Base-by-base conservation (phyloP, 2,888 invertebrate genomes). In the Oegoconia quadripuncta region DNA sequence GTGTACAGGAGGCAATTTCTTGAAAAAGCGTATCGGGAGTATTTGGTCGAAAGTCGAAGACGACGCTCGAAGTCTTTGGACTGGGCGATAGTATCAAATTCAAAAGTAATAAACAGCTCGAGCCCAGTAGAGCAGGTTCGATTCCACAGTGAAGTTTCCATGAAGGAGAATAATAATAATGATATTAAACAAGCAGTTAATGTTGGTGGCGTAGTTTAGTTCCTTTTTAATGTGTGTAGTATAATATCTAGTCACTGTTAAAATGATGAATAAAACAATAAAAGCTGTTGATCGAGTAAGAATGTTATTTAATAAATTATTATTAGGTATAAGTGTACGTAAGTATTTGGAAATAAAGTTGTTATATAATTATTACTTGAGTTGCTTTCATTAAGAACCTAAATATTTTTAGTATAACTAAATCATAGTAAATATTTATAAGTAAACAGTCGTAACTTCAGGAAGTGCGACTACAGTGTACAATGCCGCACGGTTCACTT, bases 41-140 rank as follows among this genome's bases (percentile, higher is more conserved):
- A 47, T 12, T 15, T 50, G 5, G 16, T 37, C 2, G 46, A 42
- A 7, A 56, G 34, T 6, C 59, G 53, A 22, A 59, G 51, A 18
- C 27, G 27, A 8, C 57, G 82, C 16, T 67, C 77, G 0, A 74
- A 62, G 35, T 83, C 83, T 1, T 35, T 82, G 2, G 80, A 81
- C 37, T 73, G 67, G 60, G 47, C 8, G 14, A 44, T n/a, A 5
- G 9, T n/a, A n/a, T n/a, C n/a, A n/a, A n/a, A n/a, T n/a, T n/a
- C n/a, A n/a, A n/a, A n/a, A n/a, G n/a, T n/a, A n/a, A n/a, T n/a
- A n/a, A n/a, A n/a, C n/a, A n/a, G n/a, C n/a, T n/a, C n/a, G n/a
- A n/a, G n/a, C n/a, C n/a, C n/a, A n/a, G n/a, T n/a, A n/a, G n/a
- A n/a, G n/a, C n/a, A n/a, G n/a, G n/a, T n/a, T n/a, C n/a, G n/a